Evolutionary conservation across 2,113 vertebrate species (phyloP).

Genomic region (Nesoenas mayeri): DNA sequence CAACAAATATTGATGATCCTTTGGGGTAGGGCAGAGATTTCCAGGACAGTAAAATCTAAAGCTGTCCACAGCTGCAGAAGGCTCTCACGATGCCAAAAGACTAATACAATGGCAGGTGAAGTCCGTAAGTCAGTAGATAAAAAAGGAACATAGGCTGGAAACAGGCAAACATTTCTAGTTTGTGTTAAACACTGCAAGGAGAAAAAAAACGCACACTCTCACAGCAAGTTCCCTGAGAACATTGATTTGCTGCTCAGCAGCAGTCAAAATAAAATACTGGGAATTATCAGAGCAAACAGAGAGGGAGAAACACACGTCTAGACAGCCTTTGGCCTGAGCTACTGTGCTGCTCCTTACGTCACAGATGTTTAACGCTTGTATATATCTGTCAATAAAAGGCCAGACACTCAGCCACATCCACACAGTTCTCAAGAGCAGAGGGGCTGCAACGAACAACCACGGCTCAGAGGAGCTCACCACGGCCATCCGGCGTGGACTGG

Average conservation of each 20-base stretch:
- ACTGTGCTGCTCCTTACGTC: neutral
- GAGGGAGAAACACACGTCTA: rapidly evolving
- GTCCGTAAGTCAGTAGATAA: neutral
- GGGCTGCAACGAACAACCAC: rapidly evolving
- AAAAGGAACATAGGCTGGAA: neutral
- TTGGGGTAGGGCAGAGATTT: neutral
- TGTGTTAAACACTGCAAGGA: neutral
- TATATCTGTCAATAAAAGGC: neutral
- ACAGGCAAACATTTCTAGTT: neutral
- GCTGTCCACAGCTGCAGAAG: neutral
- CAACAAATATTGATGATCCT: neutral
- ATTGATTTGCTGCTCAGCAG: neutral
- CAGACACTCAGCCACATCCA: neutral
- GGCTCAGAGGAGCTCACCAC: neutral
- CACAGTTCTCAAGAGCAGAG: neutral
- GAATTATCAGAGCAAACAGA: neutral
- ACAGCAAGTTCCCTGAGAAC: neutral
- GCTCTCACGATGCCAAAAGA: neutral
- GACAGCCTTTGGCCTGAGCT: neutral
- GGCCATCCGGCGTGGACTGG: rapidly evolving
- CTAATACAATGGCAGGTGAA: neutral
- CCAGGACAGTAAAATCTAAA: neutral
- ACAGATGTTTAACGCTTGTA: rapidly evolving
- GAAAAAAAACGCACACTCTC: rapidly evolving
- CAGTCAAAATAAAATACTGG: neutral